Base-by-base conservation (phyloP, 2,888 invertebrate species). In the Drosophila buzzatii region DNA sequence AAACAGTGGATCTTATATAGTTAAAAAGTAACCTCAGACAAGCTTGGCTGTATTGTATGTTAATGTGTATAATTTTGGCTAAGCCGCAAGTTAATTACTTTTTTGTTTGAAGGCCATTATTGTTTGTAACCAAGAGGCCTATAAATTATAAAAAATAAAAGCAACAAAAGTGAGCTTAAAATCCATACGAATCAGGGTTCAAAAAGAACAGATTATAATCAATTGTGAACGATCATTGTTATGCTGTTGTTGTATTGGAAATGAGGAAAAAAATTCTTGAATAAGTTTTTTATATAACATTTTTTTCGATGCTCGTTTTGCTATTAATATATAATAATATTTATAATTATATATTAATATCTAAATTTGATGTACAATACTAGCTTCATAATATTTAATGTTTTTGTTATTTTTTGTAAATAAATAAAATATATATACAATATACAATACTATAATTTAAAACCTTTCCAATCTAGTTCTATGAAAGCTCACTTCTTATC, bases 21-120 rank as follows among this genome's bases (percentile, higher is more conserved):
- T 23, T 44, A 56, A 56, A 75, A 57, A 55, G 10, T 35, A 49
- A 27, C 44, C 23, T 37, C 20, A 47, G 49, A 60, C 20, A 20
- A 31, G 16, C 18, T 16, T 1, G 9, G 49, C 27, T 42, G 58
- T 51, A 74, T 82, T 82, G 67, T 82, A 37, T 75, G 78, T 68
- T 62, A 76, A 84, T 81, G 45, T 76, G 35, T 31, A 31, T n/a
- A 51, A 44, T 69, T 58, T 58, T 68, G 49, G 45, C 47, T 68
- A 63, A 76, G 72, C 70, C 72, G 73, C 9, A 69, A 73, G 75
- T 47, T 85, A 81, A 81, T 83, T 86, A 72, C 53, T 56, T 63
- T 55, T 37, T 53, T 57, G 64, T 3, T n/a, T 8, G 66, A 79
- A 76, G 82, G 75, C 63, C 57, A 53, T 62, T 56, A 39, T 60